Percentiles rank a stretch among this genome's conserved stretches.
These are phyloP conservation scores for Hyperopisus bebe DNA, from an alignment of 2,113 vertebrate genomes.

Conservation along the genomic window DNA sequence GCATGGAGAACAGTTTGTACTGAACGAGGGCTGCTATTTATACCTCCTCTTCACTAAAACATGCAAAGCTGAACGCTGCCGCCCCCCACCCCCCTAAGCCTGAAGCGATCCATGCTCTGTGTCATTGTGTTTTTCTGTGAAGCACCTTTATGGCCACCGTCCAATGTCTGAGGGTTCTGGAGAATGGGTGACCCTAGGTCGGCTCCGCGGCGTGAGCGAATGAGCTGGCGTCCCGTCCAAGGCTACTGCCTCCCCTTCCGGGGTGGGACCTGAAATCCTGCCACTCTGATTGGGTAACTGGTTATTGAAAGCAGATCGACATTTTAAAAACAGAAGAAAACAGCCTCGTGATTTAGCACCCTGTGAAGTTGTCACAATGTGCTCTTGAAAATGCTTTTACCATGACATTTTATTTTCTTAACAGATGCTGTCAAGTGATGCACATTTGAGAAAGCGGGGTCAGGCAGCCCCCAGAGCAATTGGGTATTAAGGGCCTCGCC, in stretches of 20 bases:
- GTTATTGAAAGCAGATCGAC: neutral
- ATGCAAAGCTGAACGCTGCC: neutral
- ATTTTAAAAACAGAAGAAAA: neutral
- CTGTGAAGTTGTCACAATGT: neutral
- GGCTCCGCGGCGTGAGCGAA: neutral
- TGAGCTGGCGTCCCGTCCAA: neutral
- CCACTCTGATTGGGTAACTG: neutral
- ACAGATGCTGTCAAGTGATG: neutral
- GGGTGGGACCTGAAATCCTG: neutral
- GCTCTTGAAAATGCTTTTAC: neutral
- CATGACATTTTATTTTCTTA: neutral
- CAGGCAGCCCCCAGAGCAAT: neutral
- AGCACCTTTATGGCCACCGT: neutral
- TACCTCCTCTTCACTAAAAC: neutral
- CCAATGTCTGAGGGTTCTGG: neutral
- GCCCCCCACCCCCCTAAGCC: neutral
- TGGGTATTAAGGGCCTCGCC: neutral
- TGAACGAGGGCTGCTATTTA: conserved; percentile 2
- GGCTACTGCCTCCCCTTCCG: neutral
- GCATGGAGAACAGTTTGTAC: conserved; percentile 14
- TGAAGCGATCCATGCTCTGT: neutral
- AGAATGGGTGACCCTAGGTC: neutral
- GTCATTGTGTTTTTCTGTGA: neutral
- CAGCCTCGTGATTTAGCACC: neutral
- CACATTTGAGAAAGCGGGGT: neutral